These are phyloP conservation scores for Sturmia bella DNA, from an alignment of 2,888 invertebrate species.

Conservation along the genomic window DNA sequence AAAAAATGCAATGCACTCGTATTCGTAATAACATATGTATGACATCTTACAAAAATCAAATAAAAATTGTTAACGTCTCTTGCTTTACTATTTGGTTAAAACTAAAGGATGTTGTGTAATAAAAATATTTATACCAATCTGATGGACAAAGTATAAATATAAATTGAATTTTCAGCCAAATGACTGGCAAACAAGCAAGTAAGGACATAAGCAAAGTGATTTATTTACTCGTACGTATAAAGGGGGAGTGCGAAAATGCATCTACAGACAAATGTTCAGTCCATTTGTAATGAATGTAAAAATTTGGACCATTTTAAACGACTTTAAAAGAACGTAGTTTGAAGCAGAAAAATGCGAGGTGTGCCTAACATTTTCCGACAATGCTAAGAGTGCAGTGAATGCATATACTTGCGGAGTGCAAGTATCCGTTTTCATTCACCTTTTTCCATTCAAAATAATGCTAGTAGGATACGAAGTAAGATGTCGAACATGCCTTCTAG, in stretches of 20 bases:
- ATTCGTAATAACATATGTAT: no score
- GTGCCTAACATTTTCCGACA: background rate
- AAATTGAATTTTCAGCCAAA: conserved; percentile 52
- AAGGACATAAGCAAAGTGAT: conserved; percentile 30
- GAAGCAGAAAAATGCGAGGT: background rate
- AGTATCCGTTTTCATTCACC: no score
- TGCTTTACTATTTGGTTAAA: no score
- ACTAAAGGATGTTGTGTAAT: background rate
- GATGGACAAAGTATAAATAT: conserved; percentile 25
- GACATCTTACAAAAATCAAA: no score
- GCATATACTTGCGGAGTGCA: no score
- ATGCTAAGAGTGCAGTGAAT: no score
- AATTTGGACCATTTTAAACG: conserved; percentile 32
- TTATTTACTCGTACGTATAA: background rate
- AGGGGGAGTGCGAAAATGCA: background rate
- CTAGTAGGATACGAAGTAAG: no score
- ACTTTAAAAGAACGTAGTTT: background rate
- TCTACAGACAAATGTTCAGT: conserved; percentile 31
- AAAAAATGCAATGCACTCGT: no score
- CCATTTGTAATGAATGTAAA: conserved; percentile 31
- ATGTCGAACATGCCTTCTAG: no score
- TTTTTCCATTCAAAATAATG: no score
- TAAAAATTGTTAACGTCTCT: no score
- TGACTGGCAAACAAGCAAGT: conserved; percentile 1
- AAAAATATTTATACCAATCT: conserved; percentile 21